A percentile compares a stretch with the other conserved stretches of the same genome.
Conservation (phyloP, 2,797 vertebrate species). For the Leptatherina wallacei region DNA sequence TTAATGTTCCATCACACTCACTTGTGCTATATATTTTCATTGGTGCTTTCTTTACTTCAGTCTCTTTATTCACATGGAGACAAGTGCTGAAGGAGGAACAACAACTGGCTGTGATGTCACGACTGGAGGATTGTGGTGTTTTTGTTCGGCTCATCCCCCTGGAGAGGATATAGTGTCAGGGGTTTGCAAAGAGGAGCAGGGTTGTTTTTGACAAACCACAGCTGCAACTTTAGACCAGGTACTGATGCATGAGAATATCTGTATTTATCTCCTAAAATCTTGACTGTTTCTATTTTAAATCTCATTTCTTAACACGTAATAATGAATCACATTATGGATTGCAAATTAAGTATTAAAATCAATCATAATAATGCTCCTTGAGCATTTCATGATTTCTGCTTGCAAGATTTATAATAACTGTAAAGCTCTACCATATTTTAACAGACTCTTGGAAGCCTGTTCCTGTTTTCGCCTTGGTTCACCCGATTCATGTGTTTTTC, state of each 20-base stretch:
- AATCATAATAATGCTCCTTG: not conserved
- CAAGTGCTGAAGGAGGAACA: conserved; percentile 28
- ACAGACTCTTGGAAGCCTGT: not conserved
- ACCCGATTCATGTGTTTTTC: not conserved
- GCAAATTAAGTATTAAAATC: not conserved
- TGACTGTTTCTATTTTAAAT: not conserved
- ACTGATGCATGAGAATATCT: conserved; percentile 2
- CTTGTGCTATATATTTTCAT: not conserved
- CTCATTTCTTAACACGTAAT: not conserved
- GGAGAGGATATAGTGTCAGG: conserved; percentile 51
- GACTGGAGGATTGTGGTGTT: conserved; percentile 39
- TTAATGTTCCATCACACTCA: not conserved
- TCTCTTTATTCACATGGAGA: conserved; percentile 17
- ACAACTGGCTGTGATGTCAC: conserved; percentile 34
- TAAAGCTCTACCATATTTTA: not conserved
- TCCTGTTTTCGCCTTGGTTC: not conserved
- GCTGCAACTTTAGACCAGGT: conserved; percentile 21
- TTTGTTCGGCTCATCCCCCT: conserved; percentile 48
- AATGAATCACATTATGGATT: not conserved
- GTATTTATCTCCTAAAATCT: not conserved
- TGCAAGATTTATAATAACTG: not conserved
- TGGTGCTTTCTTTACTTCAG: not conserved
- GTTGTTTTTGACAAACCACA: conserved; percentile 53
- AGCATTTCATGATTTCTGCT: not conserved
- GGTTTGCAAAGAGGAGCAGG: conserved; percentile 16